These are phyloP conservation scores for rat (Rattus norvegicus) DNA, from an alignment of 2,113 vertebrate genomes.

Conservation along the genomic window DNA sequence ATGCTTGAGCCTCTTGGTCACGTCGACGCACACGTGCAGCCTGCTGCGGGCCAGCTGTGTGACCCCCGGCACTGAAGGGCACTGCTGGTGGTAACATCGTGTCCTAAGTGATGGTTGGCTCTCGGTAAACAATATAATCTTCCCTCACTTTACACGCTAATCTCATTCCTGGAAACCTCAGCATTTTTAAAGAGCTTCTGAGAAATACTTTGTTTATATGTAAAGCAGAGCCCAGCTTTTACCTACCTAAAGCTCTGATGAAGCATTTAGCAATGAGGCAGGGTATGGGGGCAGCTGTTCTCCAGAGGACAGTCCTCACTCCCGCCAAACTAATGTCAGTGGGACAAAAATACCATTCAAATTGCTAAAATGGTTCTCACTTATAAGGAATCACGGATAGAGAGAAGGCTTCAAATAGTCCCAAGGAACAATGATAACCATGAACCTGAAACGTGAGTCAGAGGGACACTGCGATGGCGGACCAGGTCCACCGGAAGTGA, in stretches of 20 bases:
- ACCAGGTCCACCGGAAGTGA: no score
- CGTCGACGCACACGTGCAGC: no score
- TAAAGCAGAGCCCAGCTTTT: background rate
- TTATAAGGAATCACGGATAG: no score
- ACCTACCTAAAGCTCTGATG: background rate
- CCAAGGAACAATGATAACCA: background rate
- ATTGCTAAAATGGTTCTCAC: background rate
- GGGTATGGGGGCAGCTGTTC: background rate
- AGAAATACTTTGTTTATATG: background rate
- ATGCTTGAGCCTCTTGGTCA: background rate
- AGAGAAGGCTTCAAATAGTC: background rate
- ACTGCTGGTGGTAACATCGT: background rate
- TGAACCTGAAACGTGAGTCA: background rate
- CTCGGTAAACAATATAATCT: background rate
- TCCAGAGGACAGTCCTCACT: background rate
- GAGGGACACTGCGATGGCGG: background rate
- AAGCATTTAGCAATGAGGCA: background rate
- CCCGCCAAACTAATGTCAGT: background rate
- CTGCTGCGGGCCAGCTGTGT: background rate
- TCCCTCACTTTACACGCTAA: background rate
- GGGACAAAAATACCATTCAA: background rate
- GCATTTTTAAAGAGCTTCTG: background rate
- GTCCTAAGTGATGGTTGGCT: background rate
- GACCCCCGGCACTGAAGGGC: background rate
- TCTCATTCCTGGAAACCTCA: conserved; percentile 4